These are phyloP conservation scores for Butorides virescens DNA, from an alignment of 2,113 vertebrate species.

Conservation along the genomic window DNA sequence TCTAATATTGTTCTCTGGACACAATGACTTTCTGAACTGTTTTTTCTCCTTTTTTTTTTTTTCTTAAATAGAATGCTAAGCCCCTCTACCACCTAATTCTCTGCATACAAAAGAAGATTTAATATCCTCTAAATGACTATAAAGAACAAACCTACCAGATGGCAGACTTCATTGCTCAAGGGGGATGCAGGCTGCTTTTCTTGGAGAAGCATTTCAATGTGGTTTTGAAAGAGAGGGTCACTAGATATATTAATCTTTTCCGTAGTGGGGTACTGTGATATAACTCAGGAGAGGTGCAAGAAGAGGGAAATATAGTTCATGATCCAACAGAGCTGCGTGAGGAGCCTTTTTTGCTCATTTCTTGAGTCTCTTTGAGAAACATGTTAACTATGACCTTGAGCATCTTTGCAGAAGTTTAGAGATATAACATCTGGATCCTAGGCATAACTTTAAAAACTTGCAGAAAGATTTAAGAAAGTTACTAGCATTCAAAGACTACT, in stretches of 20 bases:
- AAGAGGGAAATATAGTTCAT: not conserved
- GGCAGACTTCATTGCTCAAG: slow-evolving; percentile 33
- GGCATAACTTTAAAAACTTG: not conserved
- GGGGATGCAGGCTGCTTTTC: slow-evolving; percentile 17
- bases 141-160: slow-evolving; percentile 52
- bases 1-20: slow-evolving; percentile 51
- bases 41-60: not conserved
- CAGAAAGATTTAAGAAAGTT: not conserved
- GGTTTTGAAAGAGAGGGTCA: slow-evolving; percentile 47
- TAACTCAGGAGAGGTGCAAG: slow-evolving; percentile 4
- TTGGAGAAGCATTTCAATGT: slow-evolving; percentile 7
- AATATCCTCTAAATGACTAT: slow-evolving; percentile 47
- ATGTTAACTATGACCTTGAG: not conserved
- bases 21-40: slow-evolving; percentile 42
- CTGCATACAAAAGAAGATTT: slow-evolving; percentile 59
- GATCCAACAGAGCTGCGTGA: not conserved
- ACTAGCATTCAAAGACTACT: not conserved
- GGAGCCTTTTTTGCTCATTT: not conserved
- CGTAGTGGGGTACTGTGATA: slow-evolving; percentile 9
- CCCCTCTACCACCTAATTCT: slow-evolving; percentile 34
- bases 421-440: not conserved
- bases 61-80: slow-evolving; percentile 28
- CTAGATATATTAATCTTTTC: slow-evolving; percentile 18
- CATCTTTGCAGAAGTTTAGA: not conserved
- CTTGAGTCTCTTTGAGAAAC: not conserved